phyloP scores from a whole-genome alignment of 2,888 invertebrate genomes.

The Corbicula japonica region DNA sequence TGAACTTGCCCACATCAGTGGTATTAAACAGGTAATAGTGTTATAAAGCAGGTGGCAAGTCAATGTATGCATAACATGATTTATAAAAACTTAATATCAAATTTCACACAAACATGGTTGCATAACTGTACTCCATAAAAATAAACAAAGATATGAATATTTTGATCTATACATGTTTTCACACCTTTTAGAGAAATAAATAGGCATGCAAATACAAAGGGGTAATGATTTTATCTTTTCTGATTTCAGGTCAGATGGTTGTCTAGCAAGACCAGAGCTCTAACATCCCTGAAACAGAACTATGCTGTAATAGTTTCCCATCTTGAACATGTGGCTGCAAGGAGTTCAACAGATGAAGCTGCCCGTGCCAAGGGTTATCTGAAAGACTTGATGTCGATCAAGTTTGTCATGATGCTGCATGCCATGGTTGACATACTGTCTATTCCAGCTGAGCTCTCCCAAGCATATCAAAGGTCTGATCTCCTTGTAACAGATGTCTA shows the following conservation, averaged over 20 bases:
- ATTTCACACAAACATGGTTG: neutral
- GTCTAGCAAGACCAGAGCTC: conserved; percentile 19
- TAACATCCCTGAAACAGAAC: neutral
- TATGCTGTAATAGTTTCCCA: conserved; percentile 14
- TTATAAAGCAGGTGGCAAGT: neutral
- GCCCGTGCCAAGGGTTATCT: conserved; percentile 27
- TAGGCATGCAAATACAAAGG: neutral
- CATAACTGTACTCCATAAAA: neutral
- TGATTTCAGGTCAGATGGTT: conserved; percentile 30
- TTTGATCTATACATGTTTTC: too few relatives aligned
- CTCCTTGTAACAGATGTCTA: conserved; percentile 30
- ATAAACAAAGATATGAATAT: neutral
- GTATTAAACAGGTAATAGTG: conserved; percentile 36
- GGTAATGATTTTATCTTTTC: neutral
- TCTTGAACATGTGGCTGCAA: conserved; percentile 29
- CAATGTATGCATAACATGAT: too few relatives aligned
- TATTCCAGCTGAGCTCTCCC: neutral
- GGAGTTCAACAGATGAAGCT: conserved; percentile 21
- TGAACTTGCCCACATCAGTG: conserved; percentile 21
- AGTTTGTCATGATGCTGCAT: conserved; percentile 19
- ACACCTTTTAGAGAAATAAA: too few relatives aligned
- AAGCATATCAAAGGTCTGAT: neutral
- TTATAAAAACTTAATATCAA: too few relatives aligned
- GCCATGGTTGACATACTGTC: conserved; percentile 16
- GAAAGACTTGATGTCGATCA: neutral